These are phyloP conservation scores for Hippolais icterina DNA, from an alignment of 2,113 vertebrate species.

Conservation along the genomic window DNA sequence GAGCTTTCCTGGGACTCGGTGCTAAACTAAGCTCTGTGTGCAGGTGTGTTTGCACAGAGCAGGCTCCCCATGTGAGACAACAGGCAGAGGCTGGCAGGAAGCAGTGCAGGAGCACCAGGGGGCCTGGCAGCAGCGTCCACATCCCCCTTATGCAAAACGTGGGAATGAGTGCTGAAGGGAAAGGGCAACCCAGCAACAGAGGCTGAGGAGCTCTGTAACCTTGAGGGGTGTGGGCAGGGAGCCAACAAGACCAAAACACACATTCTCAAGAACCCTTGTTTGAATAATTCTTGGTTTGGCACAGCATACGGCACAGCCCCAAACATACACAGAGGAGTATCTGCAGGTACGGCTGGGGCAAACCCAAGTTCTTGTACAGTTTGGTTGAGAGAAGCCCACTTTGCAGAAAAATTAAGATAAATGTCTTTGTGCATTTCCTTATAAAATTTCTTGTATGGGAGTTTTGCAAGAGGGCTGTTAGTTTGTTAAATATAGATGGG, in stretches of 20 bases:
- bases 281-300: not conserved
- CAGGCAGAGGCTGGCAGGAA: not conserved
- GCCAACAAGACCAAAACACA: not conserved
- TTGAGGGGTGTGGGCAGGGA: not conserved
- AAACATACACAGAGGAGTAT: not conserved
- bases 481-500: not conserved
- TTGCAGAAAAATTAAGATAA: not conserved
- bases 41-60: not conserved
- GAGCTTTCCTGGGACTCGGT: not conserved
- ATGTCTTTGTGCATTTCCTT: not conserved
- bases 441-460: not conserved
- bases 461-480: not conserved
- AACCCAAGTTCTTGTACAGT: not conserved
- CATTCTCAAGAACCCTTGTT: rapidly evolving
- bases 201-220: not conserved
- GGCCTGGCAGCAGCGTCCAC: not conserved
- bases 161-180: not conserved
- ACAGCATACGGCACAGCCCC: not conserved
- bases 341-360: not conserved
- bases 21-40: not conserved
- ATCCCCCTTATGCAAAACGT: rapidly evolving
- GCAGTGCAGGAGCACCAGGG: rapidly evolving
- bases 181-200: not conserved
- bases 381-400: not conserved
- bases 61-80: not conserved